These are phyloP conservation scores for Tinamus major DNA, from an alignment of 2,797 vertebrate species.

Conservation along the genomic window DNA sequence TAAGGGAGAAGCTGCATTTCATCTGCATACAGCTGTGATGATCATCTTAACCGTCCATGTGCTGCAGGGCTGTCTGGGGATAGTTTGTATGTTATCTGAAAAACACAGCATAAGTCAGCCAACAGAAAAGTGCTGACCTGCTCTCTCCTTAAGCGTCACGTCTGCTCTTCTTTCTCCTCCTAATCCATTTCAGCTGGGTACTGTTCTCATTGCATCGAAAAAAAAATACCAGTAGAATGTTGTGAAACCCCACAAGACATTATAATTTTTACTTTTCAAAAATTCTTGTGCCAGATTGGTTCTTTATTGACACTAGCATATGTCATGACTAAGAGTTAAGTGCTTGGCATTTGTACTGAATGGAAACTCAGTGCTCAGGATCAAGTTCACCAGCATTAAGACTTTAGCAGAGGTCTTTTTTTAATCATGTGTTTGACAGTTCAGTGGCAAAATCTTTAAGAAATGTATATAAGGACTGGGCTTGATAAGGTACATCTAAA, in stretches of 20 bases:
- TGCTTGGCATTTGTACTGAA: background rate
- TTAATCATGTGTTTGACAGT: constrained; percentile 19
- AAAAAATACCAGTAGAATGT: background rate
- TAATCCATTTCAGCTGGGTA: background rate
- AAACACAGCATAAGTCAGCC: background rate
- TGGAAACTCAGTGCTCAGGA: background rate
- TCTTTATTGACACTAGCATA: background rate
- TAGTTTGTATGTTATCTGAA: background rate
- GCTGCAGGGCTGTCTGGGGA: background rate
- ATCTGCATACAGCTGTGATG: background rate
- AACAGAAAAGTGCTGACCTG: background rate
- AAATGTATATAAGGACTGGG: background rate
- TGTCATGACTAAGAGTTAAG: constrained; percentile 23
- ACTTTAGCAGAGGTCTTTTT: background rate
- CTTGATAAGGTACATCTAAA: constrained; percentile 36
- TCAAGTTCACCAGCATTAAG: constrained; percentile 4
- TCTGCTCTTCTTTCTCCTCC: background rate
- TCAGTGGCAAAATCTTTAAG: background rate
- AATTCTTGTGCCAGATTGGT: background rate
- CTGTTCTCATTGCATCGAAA: background rate
- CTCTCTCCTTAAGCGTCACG: background rate
- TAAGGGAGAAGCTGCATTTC: background rate
- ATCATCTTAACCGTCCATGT: background rate
- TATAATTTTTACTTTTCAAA: background rate
- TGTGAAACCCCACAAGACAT: background rate